Percentiles rank a stretch among this genome's conserved stretches.
These are phyloP conservation scores for Lycopodina hypogea DNA, from an alignment of 37 sponge, comb jelly and placozoan genomes.

Conservation along the genomic window DNA sequence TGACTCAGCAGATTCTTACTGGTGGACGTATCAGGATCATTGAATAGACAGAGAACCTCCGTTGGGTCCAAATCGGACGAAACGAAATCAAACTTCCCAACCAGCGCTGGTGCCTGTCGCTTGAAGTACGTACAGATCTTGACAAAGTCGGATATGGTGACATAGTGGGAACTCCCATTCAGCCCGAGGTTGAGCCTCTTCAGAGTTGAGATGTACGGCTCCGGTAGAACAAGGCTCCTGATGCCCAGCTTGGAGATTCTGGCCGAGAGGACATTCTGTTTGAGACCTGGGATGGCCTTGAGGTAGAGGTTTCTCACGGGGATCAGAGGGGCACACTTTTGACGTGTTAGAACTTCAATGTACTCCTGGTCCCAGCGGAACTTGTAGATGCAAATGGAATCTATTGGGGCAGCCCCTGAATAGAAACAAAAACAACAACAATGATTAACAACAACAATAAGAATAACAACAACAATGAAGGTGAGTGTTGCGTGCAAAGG, in stretches of 20 bases:
- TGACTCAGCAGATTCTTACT: constrained; percentile 13
- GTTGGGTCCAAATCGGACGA: constrained; percentile 18
- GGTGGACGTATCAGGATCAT: background rate
- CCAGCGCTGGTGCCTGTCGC: constrained; percentile 8
- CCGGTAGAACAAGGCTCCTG: constrained; percentile 33
- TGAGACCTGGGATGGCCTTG: constrained; percentile 48
- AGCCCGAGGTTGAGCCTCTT: constrained; percentile 44
- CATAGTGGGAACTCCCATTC: constrained; percentile 45
- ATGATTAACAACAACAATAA: background rate
- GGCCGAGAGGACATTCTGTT: constrained; percentile 52
- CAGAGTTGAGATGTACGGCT: constrained; percentile 33
- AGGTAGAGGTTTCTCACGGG: constrained; percentile 51
- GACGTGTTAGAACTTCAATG: constrained; percentile 33
- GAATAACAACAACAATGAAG: no score
- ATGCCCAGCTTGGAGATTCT: constrained; percentile 49
- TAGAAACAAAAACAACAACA: background rate
- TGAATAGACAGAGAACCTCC: constrained; percentile 28
- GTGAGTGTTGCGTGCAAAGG: background rate
- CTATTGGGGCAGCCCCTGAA: constrained; percentile 23
- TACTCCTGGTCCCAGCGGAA: constrained; percentile 26
- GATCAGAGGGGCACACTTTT: constrained; percentile 16
- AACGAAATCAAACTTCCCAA: constrained; percentile 21
- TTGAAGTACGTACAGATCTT: constrained; percentile 46
- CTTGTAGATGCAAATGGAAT: constrained; percentile 34
- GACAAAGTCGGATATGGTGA: constrained; percentile 48